phyloP scores from a whole-genome alignment of 2,797 vertebrate genomes.

The Lepilemur ruficaudatus region DNA sequence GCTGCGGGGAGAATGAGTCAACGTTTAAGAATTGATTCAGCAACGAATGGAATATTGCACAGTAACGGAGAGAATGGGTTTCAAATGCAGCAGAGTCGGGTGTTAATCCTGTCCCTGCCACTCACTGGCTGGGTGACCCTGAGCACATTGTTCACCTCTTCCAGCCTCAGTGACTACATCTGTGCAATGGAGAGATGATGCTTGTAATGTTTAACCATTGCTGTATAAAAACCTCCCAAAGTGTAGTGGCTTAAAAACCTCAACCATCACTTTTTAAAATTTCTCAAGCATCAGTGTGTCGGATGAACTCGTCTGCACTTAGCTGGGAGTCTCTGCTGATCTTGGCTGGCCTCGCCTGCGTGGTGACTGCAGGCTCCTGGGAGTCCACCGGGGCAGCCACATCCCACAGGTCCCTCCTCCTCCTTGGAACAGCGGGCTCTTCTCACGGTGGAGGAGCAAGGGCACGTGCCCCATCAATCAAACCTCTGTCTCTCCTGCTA shows the following conservation, averaged over 20 bases:
- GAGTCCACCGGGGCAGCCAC: neutral
- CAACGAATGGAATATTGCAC: neutral
- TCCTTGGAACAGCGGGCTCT: neutral
- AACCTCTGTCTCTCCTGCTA: neutral
- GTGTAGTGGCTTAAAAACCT: neutral
- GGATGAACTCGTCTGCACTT: neutral
- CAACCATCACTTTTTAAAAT: neutral
- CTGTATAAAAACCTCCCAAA: neutral
- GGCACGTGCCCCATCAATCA: too few species aligned
- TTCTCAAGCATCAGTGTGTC: neutral
- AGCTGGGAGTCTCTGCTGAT: neutral
- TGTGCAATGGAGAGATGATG: neutral
- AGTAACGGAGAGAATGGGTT: neutral
- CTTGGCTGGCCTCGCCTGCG: neutral
- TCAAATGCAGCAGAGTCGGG: neutral
- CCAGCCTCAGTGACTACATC: neutral
- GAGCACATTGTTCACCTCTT: neutral
- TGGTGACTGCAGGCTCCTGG: neutral
- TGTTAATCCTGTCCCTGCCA: neutral
- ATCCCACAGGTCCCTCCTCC: fast-evolving
- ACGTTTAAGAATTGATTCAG: slow-evolving; percentile 1
- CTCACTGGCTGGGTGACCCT: neutral
- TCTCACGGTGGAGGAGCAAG: neutral
- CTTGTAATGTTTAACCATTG: neutral
- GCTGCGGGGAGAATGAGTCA: slow-evolving; percentile 31